Base-by-base conservation (phyloP, 1,140 invertebrate genomes). In the Aphidius ervi region DNA sequence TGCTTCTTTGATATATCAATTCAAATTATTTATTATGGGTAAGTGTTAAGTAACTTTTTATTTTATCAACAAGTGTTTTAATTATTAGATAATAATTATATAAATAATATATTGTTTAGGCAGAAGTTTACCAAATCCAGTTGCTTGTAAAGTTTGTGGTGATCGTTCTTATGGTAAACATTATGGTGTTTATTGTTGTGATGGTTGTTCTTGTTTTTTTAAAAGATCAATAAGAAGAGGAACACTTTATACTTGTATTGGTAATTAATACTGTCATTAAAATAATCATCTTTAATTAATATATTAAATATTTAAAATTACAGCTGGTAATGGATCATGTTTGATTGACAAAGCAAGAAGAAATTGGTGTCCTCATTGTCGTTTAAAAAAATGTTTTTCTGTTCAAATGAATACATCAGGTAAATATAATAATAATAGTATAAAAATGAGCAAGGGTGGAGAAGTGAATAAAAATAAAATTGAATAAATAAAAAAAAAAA, bases 121-220 rank as follows among this genome's bases (percentile, higher is more conserved):
- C 60, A 80, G 88, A 70, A 86, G 85, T 40, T 69, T 89, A 41
- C 85, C 87, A 1, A 82, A 83, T 7, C 86, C 86, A 9, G 87
- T 89, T 0, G 68, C 84, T 6, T 92, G 90, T 72, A 81, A 83
- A 65, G 91, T 94, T 47, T 94, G 92, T 69, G 92, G 92, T 2
- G 92, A 94, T 77, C 86, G 88, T 70, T 91, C 89, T 10, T 93
- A 89, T 66, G 92, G 92, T 0, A 92, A 92, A 73, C 92, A 95
- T 74, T 94, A 95, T 68, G 92, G 92, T 0, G 87, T 91, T 7
- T 88, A 85, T 72, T 91, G 91, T 70, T 94, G 92, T 71, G 93
- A 95, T 68, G 92, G 92, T 6, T 94, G 92, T 74, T 91, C 89
- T 46, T 94, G 92, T 68, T 94, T 95, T 73, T 94, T 95, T 75